A percentile compares a stretch with the other conserved stretches of the same genome.
Conservation (phyloP, 1,140 invertebrate species). For the Brachionus paranguensis region DNA sequence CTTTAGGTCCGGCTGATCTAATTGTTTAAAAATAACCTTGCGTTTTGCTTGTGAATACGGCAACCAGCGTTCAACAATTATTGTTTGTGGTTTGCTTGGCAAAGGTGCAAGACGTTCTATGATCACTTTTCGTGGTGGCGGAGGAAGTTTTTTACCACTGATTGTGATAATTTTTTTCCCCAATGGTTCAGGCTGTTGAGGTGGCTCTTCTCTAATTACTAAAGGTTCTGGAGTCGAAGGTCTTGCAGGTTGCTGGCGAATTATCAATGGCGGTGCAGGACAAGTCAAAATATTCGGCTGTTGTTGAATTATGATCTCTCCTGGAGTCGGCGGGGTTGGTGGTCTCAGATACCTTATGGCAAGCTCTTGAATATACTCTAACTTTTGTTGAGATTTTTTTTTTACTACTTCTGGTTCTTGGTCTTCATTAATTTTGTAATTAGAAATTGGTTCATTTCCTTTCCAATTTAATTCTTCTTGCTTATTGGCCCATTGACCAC, state of each 20-base stretch:
- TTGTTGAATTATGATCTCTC: slow-evolving; percentile 22
- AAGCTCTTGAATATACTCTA: slow-evolving; percentile 34
- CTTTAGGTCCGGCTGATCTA: neutral
- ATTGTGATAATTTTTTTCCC: slow-evolving; percentile 12
- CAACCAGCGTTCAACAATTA: slow-evolving; percentile 39
- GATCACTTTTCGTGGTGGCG: slow-evolving; percentile 34
- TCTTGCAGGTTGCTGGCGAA: slow-evolving; percentile 7
- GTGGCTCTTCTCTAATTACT: slow-evolving; percentile 25
- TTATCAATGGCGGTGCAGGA: neutral
- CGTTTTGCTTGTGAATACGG: slow-evolving; percentile 26
- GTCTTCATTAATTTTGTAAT: slow-evolving; percentile 13
- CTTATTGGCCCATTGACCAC: neutral
- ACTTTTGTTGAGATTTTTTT: neutral
- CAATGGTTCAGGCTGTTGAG: neutral
- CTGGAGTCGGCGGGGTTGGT: slow-evolving; percentile 35
- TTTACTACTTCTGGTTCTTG: slow-evolving; percentile 2
- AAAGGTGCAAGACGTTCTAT: slow-evolving; percentile 14
- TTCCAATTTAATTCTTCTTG: neutral
- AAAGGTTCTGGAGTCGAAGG: slow-evolving; percentile 30
- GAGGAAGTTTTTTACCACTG: neutral
- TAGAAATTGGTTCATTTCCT: neutral
- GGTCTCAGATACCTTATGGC: slow-evolving; percentile 16
- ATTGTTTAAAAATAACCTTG: slow-evolving; percentile 5
- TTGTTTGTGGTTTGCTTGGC: slow-evolving; percentile 23
- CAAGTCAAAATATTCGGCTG: neutral